Evolutionary conservation across 2,888 invertebrate genomes (phyloP), one percentile per base, ranked within the genome.

Genomic region (Heliconius hortense): DNA sequence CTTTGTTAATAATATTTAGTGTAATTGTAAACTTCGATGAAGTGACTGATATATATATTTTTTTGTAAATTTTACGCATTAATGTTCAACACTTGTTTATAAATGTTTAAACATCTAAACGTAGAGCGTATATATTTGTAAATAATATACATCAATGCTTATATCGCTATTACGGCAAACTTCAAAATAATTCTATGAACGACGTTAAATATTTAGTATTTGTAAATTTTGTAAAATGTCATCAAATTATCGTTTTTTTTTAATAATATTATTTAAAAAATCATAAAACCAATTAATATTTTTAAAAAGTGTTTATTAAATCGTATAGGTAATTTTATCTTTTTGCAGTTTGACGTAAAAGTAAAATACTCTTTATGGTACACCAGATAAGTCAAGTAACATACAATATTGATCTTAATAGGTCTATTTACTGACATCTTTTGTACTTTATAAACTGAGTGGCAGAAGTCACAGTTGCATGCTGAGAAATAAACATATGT

Each of bases 41-140:
- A 74, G 11, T 74, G 68, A 74, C 68, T 74, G 74, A 74, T 74
- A 28, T 35, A 59, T 31, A 69, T 35, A 66, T 31, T 74, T 62
- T 53, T 43, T 21, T 70, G 39, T 59, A n/a, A 1, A 64, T 39
- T 48, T 39, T 66, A 66, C 39, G 2, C 13, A 39, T 15, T 21
- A 39, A 66, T 39, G 24, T 39, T 66, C 39, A 24, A 26, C 24
- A 66, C 39, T 3, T 24, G n/a, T 66, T 39, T 39, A 39, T 35
- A 35, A 35, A 35, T 35, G 1, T 35, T 35, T 35, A 10, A 35
- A 10, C 10, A 35, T 35, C 31, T 31, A 35, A 43, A 24, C 39
- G 66, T 24, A 13, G 64, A 31, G 7, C 39, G 39, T 48, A 48
- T 15, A 7, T 4, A 64, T n/a, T 64, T 64, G 64, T 64, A 39